Evolutionary conservation across 2,888 invertebrate genomes (phyloP).

Genomic region (Caenorhabditis sulstoni): DNA sequence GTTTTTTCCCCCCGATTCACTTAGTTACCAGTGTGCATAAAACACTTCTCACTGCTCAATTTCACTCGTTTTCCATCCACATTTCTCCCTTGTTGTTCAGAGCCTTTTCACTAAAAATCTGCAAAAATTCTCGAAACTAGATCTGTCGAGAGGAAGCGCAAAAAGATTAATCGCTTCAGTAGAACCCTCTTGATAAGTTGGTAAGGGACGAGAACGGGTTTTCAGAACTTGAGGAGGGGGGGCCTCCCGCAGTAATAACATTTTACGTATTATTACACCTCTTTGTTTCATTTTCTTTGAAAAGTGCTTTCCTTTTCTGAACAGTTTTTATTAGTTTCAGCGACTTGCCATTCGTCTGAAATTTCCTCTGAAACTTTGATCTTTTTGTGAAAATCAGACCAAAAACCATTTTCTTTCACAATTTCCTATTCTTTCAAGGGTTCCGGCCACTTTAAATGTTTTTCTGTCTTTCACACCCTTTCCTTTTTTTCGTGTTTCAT

Average conservation of each 20-base stretch:
- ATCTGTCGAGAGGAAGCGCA: too few relatives aligned
- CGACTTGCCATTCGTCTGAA: too few relatives aligned
- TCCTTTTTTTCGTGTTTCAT: too few relatives aligned
- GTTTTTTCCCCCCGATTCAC: not conserved
- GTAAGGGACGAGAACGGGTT: not conserved
- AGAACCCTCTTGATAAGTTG: conserved; percentile 5
- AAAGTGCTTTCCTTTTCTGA: not conserved
- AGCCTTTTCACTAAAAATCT: not conserved
- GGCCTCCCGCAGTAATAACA: conserved; percentile 3
- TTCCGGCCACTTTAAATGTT: too few relatives aligned
- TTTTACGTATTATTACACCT: conserved; percentile 10
- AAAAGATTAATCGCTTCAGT: not conserved
- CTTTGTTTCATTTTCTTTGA: conserved; percentile 8
- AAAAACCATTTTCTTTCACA: too few relatives aligned
- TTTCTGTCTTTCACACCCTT: too few relatives aligned
- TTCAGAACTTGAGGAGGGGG: not conserved
- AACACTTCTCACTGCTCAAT: not conserved
- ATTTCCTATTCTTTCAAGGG: too few relatives aligned
- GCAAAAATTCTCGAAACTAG: too few relatives aligned
- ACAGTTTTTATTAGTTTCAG: not conserved
- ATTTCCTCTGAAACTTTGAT: not conserved
- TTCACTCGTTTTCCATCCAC: not conserved
- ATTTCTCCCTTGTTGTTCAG: not conserved
- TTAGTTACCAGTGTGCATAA: not conserved
- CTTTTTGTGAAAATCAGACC: not conserved